Evolutionary conservation across 2,113 vertebrate species (phyloP).

Genomic region (Ahaetulla prasina): DNA sequence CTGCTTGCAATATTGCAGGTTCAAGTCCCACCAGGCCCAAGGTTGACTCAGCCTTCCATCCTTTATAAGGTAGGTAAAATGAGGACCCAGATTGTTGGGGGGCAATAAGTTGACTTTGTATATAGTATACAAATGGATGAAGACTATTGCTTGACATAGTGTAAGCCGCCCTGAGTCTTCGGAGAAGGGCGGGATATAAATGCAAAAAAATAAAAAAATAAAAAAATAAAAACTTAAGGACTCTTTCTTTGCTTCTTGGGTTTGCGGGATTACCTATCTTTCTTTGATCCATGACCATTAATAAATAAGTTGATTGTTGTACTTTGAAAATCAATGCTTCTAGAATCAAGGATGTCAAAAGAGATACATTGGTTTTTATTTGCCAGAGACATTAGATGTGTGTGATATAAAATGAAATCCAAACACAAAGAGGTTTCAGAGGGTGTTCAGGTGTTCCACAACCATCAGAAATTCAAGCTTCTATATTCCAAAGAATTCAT

Average conservation of each 20-base stretch:
- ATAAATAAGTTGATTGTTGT: background rate
- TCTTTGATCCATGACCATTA: background rate
- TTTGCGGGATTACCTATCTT: background rate
- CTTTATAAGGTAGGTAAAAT: no score
- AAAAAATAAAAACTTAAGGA: no score
- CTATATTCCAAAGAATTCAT: background rate
- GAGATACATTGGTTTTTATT: background rate
- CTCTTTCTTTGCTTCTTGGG: background rate
- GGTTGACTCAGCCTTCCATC: no score
- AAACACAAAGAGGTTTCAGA: background rate
- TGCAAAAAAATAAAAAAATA: no score
- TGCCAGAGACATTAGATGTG: background rate
- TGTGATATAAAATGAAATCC: background rate
- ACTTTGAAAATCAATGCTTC: background rate
- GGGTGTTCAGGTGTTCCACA: background rate
- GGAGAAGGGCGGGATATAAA: no score
- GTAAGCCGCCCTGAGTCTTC: no score
- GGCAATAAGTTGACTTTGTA: no score
- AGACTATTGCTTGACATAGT: no score
- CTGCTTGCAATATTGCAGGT: no score
- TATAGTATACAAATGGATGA: no score
- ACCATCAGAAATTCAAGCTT: background rate
- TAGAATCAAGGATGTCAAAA: background rate
- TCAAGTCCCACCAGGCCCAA: no score
- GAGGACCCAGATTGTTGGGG: no score